Base-by-base conservation (phyloP, 2,113 vertebrate genomes). In the Elachura formosa region DNA sequence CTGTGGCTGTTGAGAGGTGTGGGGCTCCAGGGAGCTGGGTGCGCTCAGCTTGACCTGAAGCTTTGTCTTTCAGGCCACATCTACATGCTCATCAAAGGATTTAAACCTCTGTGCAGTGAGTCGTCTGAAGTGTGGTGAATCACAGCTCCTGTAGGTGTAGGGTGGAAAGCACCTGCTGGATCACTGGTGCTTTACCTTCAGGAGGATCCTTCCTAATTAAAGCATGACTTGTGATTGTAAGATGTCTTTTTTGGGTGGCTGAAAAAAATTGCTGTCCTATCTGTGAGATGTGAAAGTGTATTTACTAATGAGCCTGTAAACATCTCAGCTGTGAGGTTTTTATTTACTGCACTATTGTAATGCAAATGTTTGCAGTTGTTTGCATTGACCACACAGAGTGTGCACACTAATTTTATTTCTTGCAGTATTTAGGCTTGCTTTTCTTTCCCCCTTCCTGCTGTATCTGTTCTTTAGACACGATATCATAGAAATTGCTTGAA, bases 361-460 rank as follows among this genome's bases (percentile, higher is more conserved):
- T 96, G 92, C 75, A 96, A 90, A 95, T 95, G 33, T 85, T 90
- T 92, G 85, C 80, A 85, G 82, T 86, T 90, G 41, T 93, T 96
- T 94, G 51, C 75, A 74, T 84, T 88, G 90, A 93, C 93, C 82
- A 62, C 83, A 74, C 38, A 90, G 72, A 28, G 38, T 46, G 33
- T 12, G 38, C 85, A 85, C 85, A 86, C 72, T 51, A 34, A 74
- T 85, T 94, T 94, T 89, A 55, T 74, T 95, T 87, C 75, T 92
- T 85, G 75, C 1, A 1, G 1, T 68, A 55, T 94, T 87, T 92
- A 87, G 49, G 62, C 41, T 72, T 87, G 10, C 0, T 8, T 41
- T 48, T 68, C 68, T 73, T 68, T 36, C 1, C 3, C 3, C 54
- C 34, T 92, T 90, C 48, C 45, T 84, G 48, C 58, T 52, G 4